A percentile compares a stretch with the other conserved stretches of the same genome.
Evolutionary conservation across 2,797 vertebrate species (phyloP).

Genomic region (Lagodon rhomboides): DNA sequence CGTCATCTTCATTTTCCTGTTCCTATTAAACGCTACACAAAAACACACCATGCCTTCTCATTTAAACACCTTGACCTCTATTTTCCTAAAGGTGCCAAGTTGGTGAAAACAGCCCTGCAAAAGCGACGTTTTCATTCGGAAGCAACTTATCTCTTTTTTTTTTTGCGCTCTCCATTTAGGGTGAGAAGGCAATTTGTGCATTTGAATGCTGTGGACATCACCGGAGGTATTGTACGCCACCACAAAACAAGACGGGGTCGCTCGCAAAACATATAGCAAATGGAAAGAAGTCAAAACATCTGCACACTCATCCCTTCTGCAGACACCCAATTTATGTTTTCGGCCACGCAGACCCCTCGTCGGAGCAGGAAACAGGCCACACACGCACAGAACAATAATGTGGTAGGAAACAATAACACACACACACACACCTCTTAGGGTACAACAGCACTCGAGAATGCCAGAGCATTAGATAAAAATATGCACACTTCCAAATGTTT

Average conservation of each 20-base stretch:
- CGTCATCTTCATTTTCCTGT: background rate
- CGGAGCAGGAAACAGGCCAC: background rate
- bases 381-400: background rate
- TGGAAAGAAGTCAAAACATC: conserved; percentile 13
- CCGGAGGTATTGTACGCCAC: background rate
- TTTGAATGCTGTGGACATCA: conserved; percentile 3
- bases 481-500: background rate
- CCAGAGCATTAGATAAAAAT: background rate
- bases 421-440: background rate
- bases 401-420: background rate
- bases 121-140: conserved; percentile 6
- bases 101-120: conserved; percentile 15
- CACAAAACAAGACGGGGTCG: background rate
- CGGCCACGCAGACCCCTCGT: background rate
- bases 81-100: conserved; percentile 18
- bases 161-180: conserved; percentile 16
- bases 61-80: conserved; percentile 38
- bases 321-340: conserved; percentile 7
- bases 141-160: background rate
- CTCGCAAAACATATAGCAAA: conserved; percentile 6
- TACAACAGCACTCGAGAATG: background rate
- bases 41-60: conserved; percentile 3
- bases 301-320: conserved; percentile 5
- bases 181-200: conserved; percentile 17
- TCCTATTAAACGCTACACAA: conserved; percentile 40